phyloP scores from a whole-genome alignment of 1,140 invertebrate genomes.

The Gonatopus flavifemur region DNA sequence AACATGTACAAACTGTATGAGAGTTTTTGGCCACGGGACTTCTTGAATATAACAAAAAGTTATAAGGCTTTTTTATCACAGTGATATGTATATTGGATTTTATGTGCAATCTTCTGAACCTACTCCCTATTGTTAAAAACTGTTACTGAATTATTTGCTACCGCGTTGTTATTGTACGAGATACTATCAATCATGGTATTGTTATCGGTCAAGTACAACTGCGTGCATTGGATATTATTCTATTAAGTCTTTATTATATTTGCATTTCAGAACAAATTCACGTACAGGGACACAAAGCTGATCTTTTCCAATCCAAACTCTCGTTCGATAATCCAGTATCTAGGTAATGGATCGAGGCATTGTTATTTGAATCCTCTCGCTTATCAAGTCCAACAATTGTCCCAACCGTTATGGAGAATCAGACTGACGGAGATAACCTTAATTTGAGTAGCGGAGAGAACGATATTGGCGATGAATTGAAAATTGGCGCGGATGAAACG shows the following conservation, averaged over 20 bases:
- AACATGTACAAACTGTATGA: slow-evolving; percentile 8
- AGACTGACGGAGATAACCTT: slow-evolving; percentile 68
- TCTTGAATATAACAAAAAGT: slow-evolving; percentile 8
- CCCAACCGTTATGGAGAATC: slow-evolving; percentile 39
- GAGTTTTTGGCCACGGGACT: slow-evolving; percentile 20
- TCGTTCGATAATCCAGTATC: slow-evolving; percentile 16
- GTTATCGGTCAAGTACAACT: slow-evolving; percentile 19
- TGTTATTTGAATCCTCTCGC: neutral
- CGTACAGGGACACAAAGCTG: slow-evolving; percentile 17
- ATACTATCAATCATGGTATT: slow-evolving; percentile 26
- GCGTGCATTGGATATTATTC: slow-evolving; percentile 5
- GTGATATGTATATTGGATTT: slow-evolving; percentile 23
- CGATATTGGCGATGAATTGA: slow-evolving; percentile 71
- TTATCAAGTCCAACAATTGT: neutral
- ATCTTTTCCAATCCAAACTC: slow-evolving; percentile 11
- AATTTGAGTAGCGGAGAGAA: slow-evolving; percentile 71
- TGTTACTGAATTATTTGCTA: slow-evolving; percentile 26
- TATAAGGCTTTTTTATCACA: slow-evolving; percentile 15
- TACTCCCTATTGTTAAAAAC: slow-evolving; percentile 28
- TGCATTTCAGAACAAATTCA: slow-evolving; percentile 35
- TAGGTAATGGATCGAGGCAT: slow-evolving; percentile 13
- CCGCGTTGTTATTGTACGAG: slow-evolving; percentile 29
- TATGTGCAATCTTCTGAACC: slow-evolving; percentile 20
- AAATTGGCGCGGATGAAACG: slow-evolving; percentile 66
- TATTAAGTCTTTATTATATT: slow-evolving; percentile 32